Evolutionary conservation across 1,140 invertebrate species (phyloP), one percentile per base, ranked within the genome.

Genomic region (Drosophila paulistorum): DNA sequence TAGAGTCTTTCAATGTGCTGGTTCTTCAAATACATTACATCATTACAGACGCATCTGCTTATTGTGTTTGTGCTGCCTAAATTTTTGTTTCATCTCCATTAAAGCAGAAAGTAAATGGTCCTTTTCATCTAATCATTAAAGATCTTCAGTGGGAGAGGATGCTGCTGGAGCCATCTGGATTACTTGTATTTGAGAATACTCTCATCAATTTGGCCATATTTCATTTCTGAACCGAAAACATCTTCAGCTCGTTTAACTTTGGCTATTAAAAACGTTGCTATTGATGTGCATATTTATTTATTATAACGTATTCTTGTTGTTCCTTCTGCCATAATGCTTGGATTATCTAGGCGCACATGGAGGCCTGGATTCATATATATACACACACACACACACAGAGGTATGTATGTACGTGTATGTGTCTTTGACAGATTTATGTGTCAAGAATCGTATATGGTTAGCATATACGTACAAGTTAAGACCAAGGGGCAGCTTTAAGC

Each of bases 261-360:
- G 66, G 68, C 83, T 75, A 76, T 86, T 86, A 79, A 86, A 82
- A 87, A 58, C 41, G 68, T 39, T 64, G 66, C 71, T 71, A 86
- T 86, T 86, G 82, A 86, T 87, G 82, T 62, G 72, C 65, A 77
- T 89, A 87, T 87, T 87, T 87, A 89, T 86, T 87, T 39, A 39
- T 39, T 39, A 13, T 82, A 62, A 71, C 62, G 35, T 68, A 72
- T 37, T 37, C 35, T 51, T 42, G 14, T 14, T 33, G 20, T 23
- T 62, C 2, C 65, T 74, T 87, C 37, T 87, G 87, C 87, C 83
- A 87, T 89, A 87, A 87, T 89, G 84, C 20, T 83, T 71, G 79
- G 83, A 87, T 87, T 87, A 87, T 87, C 84, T 83, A 83, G 80
- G 70, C 84, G 79, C 73, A 51, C 37, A 39, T 39, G 37, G 37